A percentile compares a stretch with the other conserved stretches of the same genome.
These are phyloP conservation scores for Elephantulus edwardii DNA, from an alignment of 2,113 vertebrate species.

Conservation along the genomic window DNA sequence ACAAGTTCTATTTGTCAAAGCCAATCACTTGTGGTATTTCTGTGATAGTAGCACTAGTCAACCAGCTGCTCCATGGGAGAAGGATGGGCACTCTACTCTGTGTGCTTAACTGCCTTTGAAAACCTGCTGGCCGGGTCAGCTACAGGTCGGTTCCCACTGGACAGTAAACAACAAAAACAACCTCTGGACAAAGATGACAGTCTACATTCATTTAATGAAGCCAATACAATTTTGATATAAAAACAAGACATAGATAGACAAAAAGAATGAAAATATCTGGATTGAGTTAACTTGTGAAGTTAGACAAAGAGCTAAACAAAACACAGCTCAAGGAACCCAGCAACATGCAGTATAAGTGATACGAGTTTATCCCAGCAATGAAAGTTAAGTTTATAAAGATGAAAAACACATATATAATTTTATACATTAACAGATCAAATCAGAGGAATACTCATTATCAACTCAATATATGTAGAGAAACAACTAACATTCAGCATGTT, in stretches of 20 bases:
- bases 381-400: background rate
- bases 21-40: too few species aligned
- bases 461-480: background rate
- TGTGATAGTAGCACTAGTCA: too few species aligned
- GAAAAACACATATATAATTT: background rate
- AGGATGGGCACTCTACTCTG: too few species aligned
- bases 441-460: conserved; percentile 4
- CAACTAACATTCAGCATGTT: conserved; percentile 15
- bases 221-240: background rate
- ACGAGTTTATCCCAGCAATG: background rate
- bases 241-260: background rate
- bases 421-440: background rate
- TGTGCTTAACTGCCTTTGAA: too few species aligned
- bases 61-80: too few species aligned
- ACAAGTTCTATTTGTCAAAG: too few species aligned
- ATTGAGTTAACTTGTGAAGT: background rate
- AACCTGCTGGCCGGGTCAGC: too few species aligned
- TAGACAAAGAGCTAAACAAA: background rate
- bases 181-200: too few species aligned
- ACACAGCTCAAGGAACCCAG: background rate
- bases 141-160: too few species aligned
- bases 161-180: too few species aligned
- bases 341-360: background rate
- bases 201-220: background rate
- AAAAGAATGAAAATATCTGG: background rate